Conservation (phyloP, 2,888 invertebrate genomes). For the Amphimallon solstitiale region DNA sequence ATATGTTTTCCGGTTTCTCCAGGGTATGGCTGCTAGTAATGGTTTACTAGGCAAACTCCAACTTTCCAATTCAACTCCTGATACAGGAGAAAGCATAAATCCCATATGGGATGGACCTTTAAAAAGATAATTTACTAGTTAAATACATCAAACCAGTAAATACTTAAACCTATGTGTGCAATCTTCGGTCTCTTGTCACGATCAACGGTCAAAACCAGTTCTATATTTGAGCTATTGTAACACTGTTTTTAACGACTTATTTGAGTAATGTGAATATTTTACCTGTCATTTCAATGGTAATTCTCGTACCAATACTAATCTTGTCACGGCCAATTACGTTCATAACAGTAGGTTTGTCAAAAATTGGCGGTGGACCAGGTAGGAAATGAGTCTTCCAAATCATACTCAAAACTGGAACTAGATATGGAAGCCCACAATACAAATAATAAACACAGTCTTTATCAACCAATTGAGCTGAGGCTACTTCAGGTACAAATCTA, state of each 20-base stretch:
- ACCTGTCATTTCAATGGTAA: conserved; percentile 67
- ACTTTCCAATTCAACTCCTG: conserved; percentile 65
- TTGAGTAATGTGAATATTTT: too few relatives aligned
- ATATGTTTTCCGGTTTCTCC: conserved; percentile 71
- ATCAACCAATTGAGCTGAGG: conserved; percentile 61
- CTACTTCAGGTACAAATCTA: conserved; percentile 67
- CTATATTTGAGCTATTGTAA: too few relatives aligned
- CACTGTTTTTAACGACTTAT: too few relatives aligned
- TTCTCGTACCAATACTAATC: conserved; percentile 59
- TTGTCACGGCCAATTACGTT: conserved; percentile 62
- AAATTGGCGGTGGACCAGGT: conserved; percentile 66
- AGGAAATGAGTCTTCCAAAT: conserved; percentile 74
- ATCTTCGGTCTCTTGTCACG: too few relatives aligned
- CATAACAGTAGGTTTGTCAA: conserved; percentile 65
- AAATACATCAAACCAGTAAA: too few relatives aligned
- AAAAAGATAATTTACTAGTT: conserved; percentile 50
- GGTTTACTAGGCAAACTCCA: conserved; percentile 70
- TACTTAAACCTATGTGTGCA: too few relatives aligned
- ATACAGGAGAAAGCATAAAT: conserved; percentile 71
- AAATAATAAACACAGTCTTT: conserved; percentile 71
- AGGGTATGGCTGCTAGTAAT: conserved; percentile 67
- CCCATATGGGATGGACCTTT: conserved; percentile 76
- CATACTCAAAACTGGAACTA: conserved; percentile 77
- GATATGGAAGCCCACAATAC: conserved; percentile 84
- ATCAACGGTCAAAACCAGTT: too few relatives aligned